Evolutionary conservation across 2,797 vertebrate genomes (phyloP).

Genomic region (Austrolebias charrua): DNA sequence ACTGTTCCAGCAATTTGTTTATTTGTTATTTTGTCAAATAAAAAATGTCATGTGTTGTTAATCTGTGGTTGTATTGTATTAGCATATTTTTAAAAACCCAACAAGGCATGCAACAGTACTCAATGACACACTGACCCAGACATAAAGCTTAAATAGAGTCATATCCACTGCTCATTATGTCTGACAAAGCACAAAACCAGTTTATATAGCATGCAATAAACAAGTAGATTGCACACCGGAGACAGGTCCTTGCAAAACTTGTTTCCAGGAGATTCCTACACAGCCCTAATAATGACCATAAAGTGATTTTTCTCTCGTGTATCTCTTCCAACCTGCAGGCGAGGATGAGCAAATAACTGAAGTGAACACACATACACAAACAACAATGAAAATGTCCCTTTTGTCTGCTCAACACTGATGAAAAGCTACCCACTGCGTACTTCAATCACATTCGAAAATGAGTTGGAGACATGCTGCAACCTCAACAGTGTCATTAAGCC

Average conservation of each 20-base stretch:
- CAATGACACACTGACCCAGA: constrained; percentile 50
- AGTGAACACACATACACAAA: constrained; percentile 55
- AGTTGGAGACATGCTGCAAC: constrained; percentile 68
- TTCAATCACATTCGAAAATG: constrained; percentile 77
- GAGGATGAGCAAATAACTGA: constrained; percentile 47
- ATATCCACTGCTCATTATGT: constrained; percentile 23
- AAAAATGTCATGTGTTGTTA: too few relatives aligned
- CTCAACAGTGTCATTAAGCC: constrained; percentile 75
- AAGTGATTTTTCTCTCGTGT: constrained; percentile 55
- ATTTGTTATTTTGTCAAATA: too few relatives aligned
- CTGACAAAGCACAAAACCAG: constrained; percentile 22
- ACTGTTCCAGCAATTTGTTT: too few relatives aligned
- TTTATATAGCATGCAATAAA: constrained; percentile 54
- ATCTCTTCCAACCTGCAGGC: constrained; percentile 44
- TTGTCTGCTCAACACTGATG: constrained; percentile 77
- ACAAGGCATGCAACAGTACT: constrained; percentile 24
- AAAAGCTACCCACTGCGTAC: constrained; percentile 79
- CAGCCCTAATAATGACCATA: constrained; percentile 56
- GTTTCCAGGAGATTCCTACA: constrained; percentile 55
- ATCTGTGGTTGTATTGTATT: too few relatives aligned
- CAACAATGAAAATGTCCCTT: constrained; percentile 67
- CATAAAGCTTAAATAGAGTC: constrained; percentile 29
- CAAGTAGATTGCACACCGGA: constrained; percentile 53
- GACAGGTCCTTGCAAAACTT: constrained; percentile 56
- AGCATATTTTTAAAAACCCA: too few relatives aligned